A percentile compares a stretch with the other conserved stretches of the same genome.
Evolutionary conservation across 1,140 invertebrate species (phyloP).

Genomic region (Delia radicum): DNA sequence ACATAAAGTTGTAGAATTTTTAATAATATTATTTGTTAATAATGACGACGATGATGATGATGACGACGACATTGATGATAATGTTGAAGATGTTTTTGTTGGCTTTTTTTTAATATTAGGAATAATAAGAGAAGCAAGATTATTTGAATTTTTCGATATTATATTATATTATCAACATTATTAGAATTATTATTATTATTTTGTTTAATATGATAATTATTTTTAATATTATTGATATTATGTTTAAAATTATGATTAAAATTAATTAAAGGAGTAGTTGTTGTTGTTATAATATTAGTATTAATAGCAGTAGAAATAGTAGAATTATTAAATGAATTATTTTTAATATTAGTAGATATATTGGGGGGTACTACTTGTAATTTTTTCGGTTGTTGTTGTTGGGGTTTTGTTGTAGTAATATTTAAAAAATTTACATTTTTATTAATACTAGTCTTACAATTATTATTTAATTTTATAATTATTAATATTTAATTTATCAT

Average conservation of each 20-base stretch:
- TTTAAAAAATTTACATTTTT: slow-evolving; percentile 27
- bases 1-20: not conserved
- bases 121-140: slow-evolving; percentile 31
- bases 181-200: slow-evolving; percentile 31
- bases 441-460: slow-evolving; percentile 21
- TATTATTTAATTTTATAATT: slow-evolving; percentile 16
- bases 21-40: not conserved
- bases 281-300: slow-evolving; percentile 9
- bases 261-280: not conserved
- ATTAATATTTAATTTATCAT: slow-evolving; percentile 7
- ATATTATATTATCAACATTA: slow-evolving; percentile 31
- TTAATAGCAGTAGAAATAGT: slow-evolving; percentile 1
- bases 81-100: slow-evolving; percentile 1
- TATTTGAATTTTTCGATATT: slow-evolving; percentile 29
- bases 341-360: slow-evolving; percentile 8
- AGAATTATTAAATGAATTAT: slow-evolving; percentile 11
- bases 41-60: not conserved
- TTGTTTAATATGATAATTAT: slow-evolving; percentile 23
- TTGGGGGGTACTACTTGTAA: slow-evolving; percentile 13
- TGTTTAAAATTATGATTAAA: not conserved
- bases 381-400: not conserved
- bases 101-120: slow-evolving; percentile 34
- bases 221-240: not conserved
- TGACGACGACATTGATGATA: not conserved
- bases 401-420: not conserved